phyloP scores from a whole-genome alignment of 1,140 invertebrate species.

The Calephelis nemesis region DNA sequence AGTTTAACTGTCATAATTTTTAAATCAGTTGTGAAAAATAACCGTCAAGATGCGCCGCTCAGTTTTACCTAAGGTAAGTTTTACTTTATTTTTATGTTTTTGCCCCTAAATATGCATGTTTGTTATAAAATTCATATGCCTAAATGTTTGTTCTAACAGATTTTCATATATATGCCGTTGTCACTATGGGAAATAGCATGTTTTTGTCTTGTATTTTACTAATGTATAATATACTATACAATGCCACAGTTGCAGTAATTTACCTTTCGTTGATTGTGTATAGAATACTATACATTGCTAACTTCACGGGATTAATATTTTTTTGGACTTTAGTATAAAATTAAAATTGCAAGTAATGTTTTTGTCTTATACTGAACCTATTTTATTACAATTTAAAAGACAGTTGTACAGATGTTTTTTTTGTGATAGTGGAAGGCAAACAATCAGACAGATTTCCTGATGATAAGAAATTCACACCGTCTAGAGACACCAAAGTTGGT shows the following conservation, averaged over 20 bases:
- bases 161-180: no score
- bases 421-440: no score
- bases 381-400: no score
- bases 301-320: conserved; percentile 18
- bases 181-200: no score
- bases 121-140: conserved; percentile 20
- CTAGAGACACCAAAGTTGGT: no score
- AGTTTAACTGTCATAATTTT: no score
- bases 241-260: conserved; percentile 13
- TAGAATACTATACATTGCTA: conserved; percentile 16
- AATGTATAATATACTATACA: no score
- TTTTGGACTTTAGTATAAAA: conserved; percentile 10
- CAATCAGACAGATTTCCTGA: no score
- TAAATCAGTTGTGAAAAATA: conserved; percentile 5
- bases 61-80: conserved; percentile 22
- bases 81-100: conserved; percentile 16
- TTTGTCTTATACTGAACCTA: conserved; percentile 16
- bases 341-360: conserved; percentile 16
- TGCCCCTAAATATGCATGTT: neutral
- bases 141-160: conserved; percentile 16
- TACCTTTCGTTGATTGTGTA: conserved; percentile 11
- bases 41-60: conserved; percentile 21
- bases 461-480: no score
- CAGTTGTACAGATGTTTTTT: no score
- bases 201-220: conserved; percentile 18